A percentile compares a stretch with the other conserved stretches of the same genome.
These are phyloP conservation scores for Drosophila kambysellisi DNA, from an alignment of 2,888 invertebrate species.

Conservation along the genomic window DNA sequence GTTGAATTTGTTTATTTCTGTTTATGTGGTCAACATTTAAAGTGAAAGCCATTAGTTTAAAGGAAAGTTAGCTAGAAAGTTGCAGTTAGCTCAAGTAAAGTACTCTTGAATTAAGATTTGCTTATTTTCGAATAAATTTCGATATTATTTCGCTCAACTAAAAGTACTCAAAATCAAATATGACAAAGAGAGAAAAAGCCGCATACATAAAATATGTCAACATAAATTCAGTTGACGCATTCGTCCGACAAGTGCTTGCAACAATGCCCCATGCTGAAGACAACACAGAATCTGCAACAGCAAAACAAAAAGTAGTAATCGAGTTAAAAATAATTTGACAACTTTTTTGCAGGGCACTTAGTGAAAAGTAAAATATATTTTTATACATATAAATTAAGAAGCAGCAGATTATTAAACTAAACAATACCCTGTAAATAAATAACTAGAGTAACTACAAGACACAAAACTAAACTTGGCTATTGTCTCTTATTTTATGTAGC, in stretches of 20 bases:
- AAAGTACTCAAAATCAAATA: neutral
- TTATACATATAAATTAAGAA: neutral
- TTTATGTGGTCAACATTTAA: no score
- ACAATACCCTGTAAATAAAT: conserved; percentile 7
- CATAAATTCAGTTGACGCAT: conserved; percentile 14
- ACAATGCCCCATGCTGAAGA: conserved; percentile 7
- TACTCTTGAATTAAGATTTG: neutral
- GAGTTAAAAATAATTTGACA: conserved; percentile 44
- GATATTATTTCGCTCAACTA: neutral
- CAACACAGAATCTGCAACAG: neutral
- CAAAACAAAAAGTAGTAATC: conserved; percentile 32
- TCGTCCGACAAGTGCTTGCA: conserved; percentile 10
- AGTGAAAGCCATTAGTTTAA: neutral
- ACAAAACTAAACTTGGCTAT: neutral
- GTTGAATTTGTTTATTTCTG: neutral
- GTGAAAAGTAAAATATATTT: neutral
- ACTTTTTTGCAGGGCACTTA: conserved; percentile 21
- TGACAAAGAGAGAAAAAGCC: conserved; percentile 7
- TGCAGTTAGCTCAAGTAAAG: neutral
- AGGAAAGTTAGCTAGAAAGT: neutral
- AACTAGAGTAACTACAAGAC: neutral
- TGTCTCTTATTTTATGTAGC: neutral
- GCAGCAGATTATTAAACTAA: neutral
- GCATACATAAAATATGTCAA: conserved; percentile 27
- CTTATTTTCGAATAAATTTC: neutral